Percentiles rank a stretch among this genome's conserved stretches.
Conservation (phyloP, 2,888 invertebrate species). For the Erebia palarica region DNA sequence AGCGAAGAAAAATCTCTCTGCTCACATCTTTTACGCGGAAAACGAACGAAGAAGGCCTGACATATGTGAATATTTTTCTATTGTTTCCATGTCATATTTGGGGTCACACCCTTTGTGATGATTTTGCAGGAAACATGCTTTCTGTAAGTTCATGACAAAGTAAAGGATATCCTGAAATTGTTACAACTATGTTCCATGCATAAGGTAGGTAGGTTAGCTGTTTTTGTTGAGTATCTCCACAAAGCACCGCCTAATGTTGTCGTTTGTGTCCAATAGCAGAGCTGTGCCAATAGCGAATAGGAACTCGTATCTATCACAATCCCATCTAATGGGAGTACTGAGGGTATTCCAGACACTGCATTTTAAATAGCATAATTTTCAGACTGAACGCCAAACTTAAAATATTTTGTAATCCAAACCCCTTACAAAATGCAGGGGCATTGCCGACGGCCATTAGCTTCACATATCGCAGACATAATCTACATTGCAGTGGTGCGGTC, state of each 20-base stretch:
- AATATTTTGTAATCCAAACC: slow-evolving; percentile 27
- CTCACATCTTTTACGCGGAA: background rate
- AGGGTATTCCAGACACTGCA: too few relatives aligned
- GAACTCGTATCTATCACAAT: too few relatives aligned
- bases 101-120: slow-evolving; percentile 10
- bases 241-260: too few relatives aligned
- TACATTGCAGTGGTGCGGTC: slow-evolving; percentile 43
- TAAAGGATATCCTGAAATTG: background rate
- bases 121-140: slow-evolving; percentile 6
- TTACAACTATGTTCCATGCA: background rate
- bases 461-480: slow-evolving; percentile 33
- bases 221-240: too few relatives aligned
- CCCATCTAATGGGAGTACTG: too few relatives aligned
- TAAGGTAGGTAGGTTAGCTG: background rate
- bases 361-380: background rate
- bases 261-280: too few relatives aligned
- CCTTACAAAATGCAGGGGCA: slow-evolving; percentile 46
- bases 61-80: background rate
- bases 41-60: slow-evolving; percentile 1
- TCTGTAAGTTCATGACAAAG: background rate
- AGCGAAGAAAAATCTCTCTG: background rate
- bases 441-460: slow-evolving; percentile 32
- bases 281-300: too few relatives aligned
- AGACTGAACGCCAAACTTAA: background rate
- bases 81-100: slow-evolving; percentile 10